phyloP scores from a whole-genome alignment of 1,140 invertebrate species.

The Lordiphosa mommai region DNA sequence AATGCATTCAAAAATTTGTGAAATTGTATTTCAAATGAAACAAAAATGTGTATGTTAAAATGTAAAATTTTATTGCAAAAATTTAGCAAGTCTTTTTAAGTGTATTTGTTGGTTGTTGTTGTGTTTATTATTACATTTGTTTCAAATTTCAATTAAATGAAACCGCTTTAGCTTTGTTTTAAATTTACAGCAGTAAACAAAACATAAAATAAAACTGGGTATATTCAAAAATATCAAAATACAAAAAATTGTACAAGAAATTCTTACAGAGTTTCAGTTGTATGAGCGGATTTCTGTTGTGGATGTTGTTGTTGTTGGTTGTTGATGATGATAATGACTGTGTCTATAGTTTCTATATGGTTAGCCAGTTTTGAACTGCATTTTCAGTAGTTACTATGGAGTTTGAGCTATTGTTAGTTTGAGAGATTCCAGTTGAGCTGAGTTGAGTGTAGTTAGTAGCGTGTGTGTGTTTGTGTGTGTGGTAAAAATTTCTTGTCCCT shows the following conservation, averaged over 20 bases:
- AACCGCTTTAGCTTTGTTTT: constrained; percentile 28
- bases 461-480: constrained; percentile 14
- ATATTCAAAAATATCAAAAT: neutral
- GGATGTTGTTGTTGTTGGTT: constrained; percentile 13
- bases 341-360: constrained; percentile 70
- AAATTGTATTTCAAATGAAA: too few species aligned
- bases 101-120: too few species aligned
- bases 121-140: constrained; percentile 38
- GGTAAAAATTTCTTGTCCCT: constrained; percentile 55
- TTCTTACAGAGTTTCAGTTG: constrained; percentile 51
- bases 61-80: constrained; percentile 67
- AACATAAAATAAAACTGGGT: too few species aligned
- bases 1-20: too few species aligned
- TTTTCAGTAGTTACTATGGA: constrained; percentile 67
- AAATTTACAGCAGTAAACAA: constrained; percentile 10
- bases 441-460: constrained; percentile 45
- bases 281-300: constrained; percentile 26
- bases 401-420: constrained; percentile 65
- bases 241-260: constrained; percentile 59
- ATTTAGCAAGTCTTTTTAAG: constrained; percentile 29
- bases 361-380: constrained; percentile 61
- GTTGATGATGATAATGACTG: constrained; percentile 36
- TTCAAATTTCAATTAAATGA: constrained; percentile 47
- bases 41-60: constrained; percentile 29
- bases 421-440: constrained; percentile 27